A percentile compares a stretch with the other conserved stretches of the same genome.
phyloP scores from a whole-genome alignment of 2,888 invertebrate genomes.

The Graphium colonna region DNA sequence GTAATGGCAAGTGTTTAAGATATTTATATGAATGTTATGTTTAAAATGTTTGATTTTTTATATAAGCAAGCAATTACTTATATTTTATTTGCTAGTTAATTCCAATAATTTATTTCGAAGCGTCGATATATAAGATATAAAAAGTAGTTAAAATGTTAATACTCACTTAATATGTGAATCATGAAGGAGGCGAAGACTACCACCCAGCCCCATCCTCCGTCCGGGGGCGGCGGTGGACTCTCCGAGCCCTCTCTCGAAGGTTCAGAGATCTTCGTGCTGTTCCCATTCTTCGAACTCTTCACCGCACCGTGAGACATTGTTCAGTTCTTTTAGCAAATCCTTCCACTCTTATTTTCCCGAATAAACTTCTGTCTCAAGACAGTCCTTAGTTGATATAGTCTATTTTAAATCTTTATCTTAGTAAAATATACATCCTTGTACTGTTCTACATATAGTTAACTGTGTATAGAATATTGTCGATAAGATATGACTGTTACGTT shows the following conservation, averaged over 20 bases:
- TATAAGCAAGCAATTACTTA: too few relatives aligned
- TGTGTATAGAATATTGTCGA: slow-evolving; percentile 29
- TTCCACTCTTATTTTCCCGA: slow-evolving; percentile 32
- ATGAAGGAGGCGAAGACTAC: slow-evolving; percentile 97
- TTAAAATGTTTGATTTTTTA: too few relatives aligned
- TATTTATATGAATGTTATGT: too few relatives aligned
- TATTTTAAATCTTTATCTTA: slow-evolving; percentile 27
- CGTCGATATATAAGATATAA: neutral
- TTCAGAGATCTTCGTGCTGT: slow-evolving; percentile 45
- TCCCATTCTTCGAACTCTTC: slow-evolving; percentile 60
- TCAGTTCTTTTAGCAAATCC: slow-evolving; percentile 23
- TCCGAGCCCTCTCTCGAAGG: slow-evolving; percentile 51
- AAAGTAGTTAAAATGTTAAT: slow-evolving; percentile 24
- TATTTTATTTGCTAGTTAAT: neutral
- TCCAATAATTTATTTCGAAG: neutral
- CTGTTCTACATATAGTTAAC: slow-evolving; percentile 18
- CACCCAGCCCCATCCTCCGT: slow-evolving; percentile 97
- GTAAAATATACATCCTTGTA: slow-evolving; percentile 23
- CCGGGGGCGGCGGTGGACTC: slow-evolving; percentile 86
- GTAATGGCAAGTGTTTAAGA: too few relatives aligned
- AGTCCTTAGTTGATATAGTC: slow-evolving; percentile 24
- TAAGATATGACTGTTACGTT: slow-evolving; percentile 29
- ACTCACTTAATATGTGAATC: slow-evolving; percentile 96
- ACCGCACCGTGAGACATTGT: slow-evolving; percentile 68
- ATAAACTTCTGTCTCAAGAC: slow-evolving; percentile 18